phyloP scores from a whole-genome alignment of 2,888 invertebrate species.

The Linnaemya tessellans region DNA sequence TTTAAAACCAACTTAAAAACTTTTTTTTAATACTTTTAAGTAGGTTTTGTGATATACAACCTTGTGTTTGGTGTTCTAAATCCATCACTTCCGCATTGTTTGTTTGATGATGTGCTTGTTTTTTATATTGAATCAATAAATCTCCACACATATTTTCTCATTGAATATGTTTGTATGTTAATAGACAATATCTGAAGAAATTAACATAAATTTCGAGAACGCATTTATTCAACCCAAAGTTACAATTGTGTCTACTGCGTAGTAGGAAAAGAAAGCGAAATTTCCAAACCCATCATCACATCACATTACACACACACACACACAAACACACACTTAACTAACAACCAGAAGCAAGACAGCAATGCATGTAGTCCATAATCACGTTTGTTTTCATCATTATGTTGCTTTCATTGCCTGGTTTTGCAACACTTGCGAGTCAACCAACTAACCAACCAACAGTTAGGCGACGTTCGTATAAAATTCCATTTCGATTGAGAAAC shows the following conservation, averaged over 20 bases:
- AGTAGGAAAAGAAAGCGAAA: slow-evolving; percentile 66
- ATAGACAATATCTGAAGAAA: neutral
- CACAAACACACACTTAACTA: neutral
- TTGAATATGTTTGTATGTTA: neutral
- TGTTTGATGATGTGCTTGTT: no score
- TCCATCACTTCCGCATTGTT: no score
- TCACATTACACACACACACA: neutral
- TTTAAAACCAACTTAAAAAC: no score
- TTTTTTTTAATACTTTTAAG: no score
- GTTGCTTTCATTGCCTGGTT: slow-evolving; percentile 37
- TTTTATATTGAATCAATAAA: no score
- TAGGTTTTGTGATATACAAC: no score
- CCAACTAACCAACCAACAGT: neutral
- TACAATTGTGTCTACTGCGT: neutral
- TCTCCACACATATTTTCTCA: no score
- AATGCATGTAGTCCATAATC: slow-evolving; percentile 52
- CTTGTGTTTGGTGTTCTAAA: no score
- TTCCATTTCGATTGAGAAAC: slow-evolving; percentile 51
- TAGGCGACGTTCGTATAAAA: slow-evolving; percentile 1
- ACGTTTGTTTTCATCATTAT: slow-evolving; percentile 55
- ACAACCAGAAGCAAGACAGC: slow-evolving; percentile 13
- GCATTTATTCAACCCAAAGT: slow-evolving; percentile 48
- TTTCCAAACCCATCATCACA: slow-evolving; percentile 31
- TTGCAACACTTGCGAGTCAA: slow-evolving; percentile 34
- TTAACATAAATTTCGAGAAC: slow-evolving; percentile 16